phyloP scores from a whole-genome alignment of 1,140 invertebrate genomes.

The Medauroidea extradentata region DNA sequence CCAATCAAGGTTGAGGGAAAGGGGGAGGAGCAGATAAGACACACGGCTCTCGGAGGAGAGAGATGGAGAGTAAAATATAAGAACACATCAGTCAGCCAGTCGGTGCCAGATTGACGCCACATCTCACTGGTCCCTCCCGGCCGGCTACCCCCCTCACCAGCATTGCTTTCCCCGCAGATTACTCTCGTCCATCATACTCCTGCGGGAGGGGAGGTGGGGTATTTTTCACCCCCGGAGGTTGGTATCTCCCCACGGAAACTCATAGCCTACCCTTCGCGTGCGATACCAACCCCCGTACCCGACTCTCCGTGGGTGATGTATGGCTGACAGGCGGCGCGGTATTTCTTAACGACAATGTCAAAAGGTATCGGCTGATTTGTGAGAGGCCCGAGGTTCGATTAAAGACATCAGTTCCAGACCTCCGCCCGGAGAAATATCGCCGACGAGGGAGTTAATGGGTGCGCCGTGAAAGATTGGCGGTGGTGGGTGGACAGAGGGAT shows the following conservation, averaged over 20 bases:
- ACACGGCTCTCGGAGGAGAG: too few relatives aligned
- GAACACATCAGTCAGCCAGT: too few relatives aligned
- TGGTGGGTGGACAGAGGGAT: too few relatives aligned
- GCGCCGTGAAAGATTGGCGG: too few relatives aligned
- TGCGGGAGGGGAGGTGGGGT: not conserved
- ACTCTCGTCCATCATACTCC: slow-evolving; percentile 11
- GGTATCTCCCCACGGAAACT: not conserved
- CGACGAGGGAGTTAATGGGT: too few relatives aligned
- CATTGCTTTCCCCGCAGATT: slow-evolving; percentile 1
- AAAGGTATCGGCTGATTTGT: slow-evolving; percentile 13
- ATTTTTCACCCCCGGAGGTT: not conserved
- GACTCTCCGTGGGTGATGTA: not conserved
- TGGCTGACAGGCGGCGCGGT: slow-evolving; percentile 12
- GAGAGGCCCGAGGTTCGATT: slow-evolving; percentile 16
- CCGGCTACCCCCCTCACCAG: too few relatives aligned
- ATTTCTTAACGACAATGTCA: slow-evolving; percentile 19
- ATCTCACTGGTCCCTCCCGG: too few relatives aligned
- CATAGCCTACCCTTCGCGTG: too few relatives aligned
- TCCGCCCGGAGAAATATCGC: slow-evolving; percentile 11
- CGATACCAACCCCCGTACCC: not conserved
- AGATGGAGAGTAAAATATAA: too few relatives aligned
- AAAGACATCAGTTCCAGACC: slow-evolving; percentile 16
- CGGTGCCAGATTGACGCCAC: too few relatives aligned
- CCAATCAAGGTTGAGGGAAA: too few relatives aligned
- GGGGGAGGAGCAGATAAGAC: too few relatives aligned